Evolutionary conservation across 2,113 vertebrate species (phyloP), one percentile per base, ranked within the genome.

Genomic region (Lamprotornis superbus): DNA sequence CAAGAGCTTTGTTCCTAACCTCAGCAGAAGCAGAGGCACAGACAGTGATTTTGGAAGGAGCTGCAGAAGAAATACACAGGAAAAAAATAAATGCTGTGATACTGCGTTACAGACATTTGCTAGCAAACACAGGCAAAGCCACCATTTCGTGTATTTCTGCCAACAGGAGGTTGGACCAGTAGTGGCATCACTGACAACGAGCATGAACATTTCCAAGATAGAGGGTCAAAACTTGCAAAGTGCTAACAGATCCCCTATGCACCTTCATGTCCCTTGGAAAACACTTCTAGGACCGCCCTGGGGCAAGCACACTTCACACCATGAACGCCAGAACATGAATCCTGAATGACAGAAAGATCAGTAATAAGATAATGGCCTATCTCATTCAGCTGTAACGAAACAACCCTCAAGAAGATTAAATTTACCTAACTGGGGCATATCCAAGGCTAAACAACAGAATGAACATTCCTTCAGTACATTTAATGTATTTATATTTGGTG

Each of bases 401-500:
- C 97, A 95, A 94, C 96, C 92, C 96, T 93, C 94, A 76, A 82
- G 94, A 97, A 97, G 97, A 98, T 97, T 95, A 93, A 96, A 97
- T 98, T 97, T 95, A 97, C 96, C 97, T 97, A 95, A 95, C 95
- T 97, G 97, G 97, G 95, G 93, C 88, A 96, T 82, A 94, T 98
- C 97, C 97, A 96, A 95, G 23, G 93, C 96, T 95, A 97, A 97
- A 98, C 97, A 98, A 97, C 91, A 97, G 95, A 98, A 96, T 82
- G 97, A 98, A 98, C 96, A 93, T 96, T 97, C 97, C 97, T 98
- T 95, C 90, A 84, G 96, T 96, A 95, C 95, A 64, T 96, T 97
- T 97, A 95, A 97, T 95, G 96, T 98, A 97, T 97, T 97, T 98
- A 97, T 97, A 97, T 97, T 97, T 93, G 92, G 91, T 98, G 97